Base-by-base conservation (phyloP, 1,140 invertebrate genomes). In the Ooceraea biroi region DNA sequence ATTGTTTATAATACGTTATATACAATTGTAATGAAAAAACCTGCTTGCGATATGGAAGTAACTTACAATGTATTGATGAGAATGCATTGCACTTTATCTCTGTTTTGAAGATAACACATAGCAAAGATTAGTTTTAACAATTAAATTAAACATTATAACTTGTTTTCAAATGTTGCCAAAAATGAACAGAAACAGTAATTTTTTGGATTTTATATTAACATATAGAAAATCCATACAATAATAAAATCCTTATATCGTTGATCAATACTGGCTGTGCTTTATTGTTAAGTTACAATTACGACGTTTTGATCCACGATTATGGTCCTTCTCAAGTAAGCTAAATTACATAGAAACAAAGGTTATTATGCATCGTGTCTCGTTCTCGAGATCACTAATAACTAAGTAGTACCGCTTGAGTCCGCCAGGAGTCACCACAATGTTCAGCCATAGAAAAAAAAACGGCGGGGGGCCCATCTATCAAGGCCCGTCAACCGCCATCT, bases 381-480 rank as follows among this genome's bases (percentile, higher is more conserved):
- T 58, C 55, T 58, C 22, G 10, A 58, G 55, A 58, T 58, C 55
- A 58, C 22, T 58, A 58, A 58, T 22, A 27, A 58, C n/a, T 52
- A n/a, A n/a, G n/a, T n/a, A n/a, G n/a, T n/a, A n/a, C n/a, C n/a
- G n/a, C n/a, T n/a, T n/a, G n/a, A n/a, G n/a, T n/a, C n/a, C n/a
- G n/a, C n/a, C 8, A 48, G 46, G 8, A 11, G 3, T 48, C 46
- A 12, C 46, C 46, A 48, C 46, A 48, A 48, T 48, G 0, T 48
- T 48, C 46, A 48, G 46, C 46, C 3, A 8, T 10, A 0, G 46
- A 48, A 48, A 48, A 12, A n/a, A n/a, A n/a, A n/a, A n/a, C n/a
- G 8, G 46, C 46, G 10, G 46, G 0, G 10, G 8, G 0, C 46
- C 46, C 0, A 12, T 12, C 14, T 1, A 8, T 48, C 0, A 8